These are phyloP conservation scores for Nebria brevicollis DNA, from an alignment of 2,888 invertebrate species.

Conservation along the genomic window DNA sequence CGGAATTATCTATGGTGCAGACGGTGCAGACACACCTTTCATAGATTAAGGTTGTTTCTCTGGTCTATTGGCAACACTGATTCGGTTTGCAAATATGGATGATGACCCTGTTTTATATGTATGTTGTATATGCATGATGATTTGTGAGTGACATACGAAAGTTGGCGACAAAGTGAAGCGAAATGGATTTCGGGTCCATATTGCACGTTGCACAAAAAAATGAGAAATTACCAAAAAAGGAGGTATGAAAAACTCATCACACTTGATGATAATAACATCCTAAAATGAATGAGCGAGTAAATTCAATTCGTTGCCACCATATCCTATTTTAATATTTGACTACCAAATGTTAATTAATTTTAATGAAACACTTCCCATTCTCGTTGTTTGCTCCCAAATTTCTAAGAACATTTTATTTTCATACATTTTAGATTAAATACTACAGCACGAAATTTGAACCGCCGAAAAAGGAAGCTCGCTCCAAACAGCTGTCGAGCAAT, in stretches of 20 bases:
- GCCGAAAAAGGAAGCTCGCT: conserved; percentile 81
- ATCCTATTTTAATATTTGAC: background rate
- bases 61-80: too few relatives aligned
- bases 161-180: conserved; percentile 3
- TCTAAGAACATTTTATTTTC: conserved; percentile 17
- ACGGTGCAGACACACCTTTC: too few relatives aligned
- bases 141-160: too few relatives aligned
- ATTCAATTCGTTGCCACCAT: conserved; percentile 23
- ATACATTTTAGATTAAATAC: conserved; percentile 64
- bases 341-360: background rate
- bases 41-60: too few relatives aligned
- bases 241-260: conserved; percentile 54
- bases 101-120: too few relatives aligned
- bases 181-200: conserved; percentile 72
- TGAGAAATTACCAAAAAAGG: conserved; percentile 58
- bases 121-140: too few relatives aligned
- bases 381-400: conserved; percentile 37
- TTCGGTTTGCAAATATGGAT: too few relatives aligned
- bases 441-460: conserved; percentile 85
- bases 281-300: conserved; percentile 5
- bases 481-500: conserved; percentile 77
- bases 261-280: background rate
- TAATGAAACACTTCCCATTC: conserved; percentile 16
- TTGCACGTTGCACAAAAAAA: conserved; percentile 72
- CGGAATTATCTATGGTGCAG: too few relatives aligned